Evolutionary conservation across 2,113 vertebrate species (phyloP).

Genomic region (Salvelinus namaycush): DNA sequence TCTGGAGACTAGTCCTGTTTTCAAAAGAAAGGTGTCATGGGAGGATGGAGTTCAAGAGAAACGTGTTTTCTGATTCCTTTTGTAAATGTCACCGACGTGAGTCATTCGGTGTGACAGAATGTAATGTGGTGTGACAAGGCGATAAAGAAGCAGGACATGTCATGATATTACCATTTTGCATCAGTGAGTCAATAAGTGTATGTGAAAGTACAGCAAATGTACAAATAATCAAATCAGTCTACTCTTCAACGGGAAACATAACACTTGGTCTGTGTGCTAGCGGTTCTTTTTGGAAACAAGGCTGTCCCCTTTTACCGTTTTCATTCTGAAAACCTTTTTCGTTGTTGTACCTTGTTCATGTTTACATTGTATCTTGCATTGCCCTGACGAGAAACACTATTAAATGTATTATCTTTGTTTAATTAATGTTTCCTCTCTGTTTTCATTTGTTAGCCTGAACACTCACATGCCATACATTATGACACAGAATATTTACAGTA

Average conservation of each 20-base stretch:
- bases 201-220: background rate
- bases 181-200: no score
- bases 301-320: slow-evolving; percentile 70
- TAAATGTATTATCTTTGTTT: slow-evolving; percentile 86
- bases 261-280: slow-evolving; percentile 15
- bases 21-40: background rate
- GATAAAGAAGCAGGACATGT: no score
- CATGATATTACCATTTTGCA: no score
- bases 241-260: slow-evolving; percentile 17
- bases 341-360: slow-evolving; percentile 77
- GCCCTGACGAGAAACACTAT: slow-evolving; percentile 86
- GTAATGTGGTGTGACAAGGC: background rate
- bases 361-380: slow-evolving; percentile 96
- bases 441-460: slow-evolving; percentile 14
- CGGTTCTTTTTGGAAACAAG: slow-evolving; percentile 69
- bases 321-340: slow-evolving; percentile 53
- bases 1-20: slow-evolving; percentile 60
- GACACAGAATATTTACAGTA: background rate
- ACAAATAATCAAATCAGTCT: no score
- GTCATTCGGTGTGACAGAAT: background rate
- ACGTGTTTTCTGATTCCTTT: background rate
- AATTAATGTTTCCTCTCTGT: slow-evolving; percentile 43
- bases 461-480: background rate
- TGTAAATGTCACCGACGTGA: slow-evolving; percentile 20
- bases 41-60: background rate